Percentiles rank a stretch among this genome's conserved stretches.
Evolutionary conservation across 2,888 invertebrate genomes (phyloP).

Genomic region (Eustalomyia histrio): DNA sequence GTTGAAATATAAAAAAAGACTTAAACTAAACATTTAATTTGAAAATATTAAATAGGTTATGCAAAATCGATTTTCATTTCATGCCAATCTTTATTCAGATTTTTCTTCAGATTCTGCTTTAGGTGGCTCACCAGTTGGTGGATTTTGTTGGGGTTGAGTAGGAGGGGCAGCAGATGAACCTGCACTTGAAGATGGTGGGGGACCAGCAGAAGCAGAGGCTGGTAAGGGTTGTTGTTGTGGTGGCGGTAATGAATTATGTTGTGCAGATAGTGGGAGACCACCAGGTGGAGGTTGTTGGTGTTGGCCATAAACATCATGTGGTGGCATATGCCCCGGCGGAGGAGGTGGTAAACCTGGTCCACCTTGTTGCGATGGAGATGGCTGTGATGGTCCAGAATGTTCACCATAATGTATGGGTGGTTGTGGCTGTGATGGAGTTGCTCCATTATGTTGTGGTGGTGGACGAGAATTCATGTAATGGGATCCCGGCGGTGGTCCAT

Average conservation of each 20-base stretch:
- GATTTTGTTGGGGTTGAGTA: conserved; percentile 22
- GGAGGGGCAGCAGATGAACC: conserved; percentile 65
- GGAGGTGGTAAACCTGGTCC: conserved; percentile 64
- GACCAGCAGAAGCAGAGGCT: conserved; percentile 58
- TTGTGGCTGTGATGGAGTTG: conserved; percentile 68
- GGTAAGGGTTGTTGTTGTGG: conserved; percentile 62
- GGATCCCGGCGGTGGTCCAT: conserved; percentile 75
- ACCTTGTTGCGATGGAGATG: conserved; percentile 62
- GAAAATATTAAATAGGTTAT: conserved; percentile 22
- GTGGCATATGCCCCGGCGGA: conserved; percentile 62
- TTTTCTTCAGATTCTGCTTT: conserved; percentile 77
- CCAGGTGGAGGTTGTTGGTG: conserved; percentile 68
- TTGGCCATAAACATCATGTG: conserved; percentile 67
- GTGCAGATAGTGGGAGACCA: conserved; percentile 52
- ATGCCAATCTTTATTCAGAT: conserved; percentile 70
- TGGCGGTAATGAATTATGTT: conserved; percentile 57
- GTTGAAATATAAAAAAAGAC: conserved; percentile 28
- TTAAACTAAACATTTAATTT: conserved; percentile 30
- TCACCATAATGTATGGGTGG: conserved; percentile 70
- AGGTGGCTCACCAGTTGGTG: conserved; percentile 63
- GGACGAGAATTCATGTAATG: conserved; percentile 76
- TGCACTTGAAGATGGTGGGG: conserved; percentile 60
- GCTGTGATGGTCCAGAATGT: conserved; percentile 46
- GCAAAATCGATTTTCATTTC: not conserved
- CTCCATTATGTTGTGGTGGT: conserved; percentile 72